Percentiles rank a stretch among this genome's conserved stretches.
phyloP scores from a whole-genome alignment of 2,113 vertebrate genomes.

The Clinocottus analis region DNA sequence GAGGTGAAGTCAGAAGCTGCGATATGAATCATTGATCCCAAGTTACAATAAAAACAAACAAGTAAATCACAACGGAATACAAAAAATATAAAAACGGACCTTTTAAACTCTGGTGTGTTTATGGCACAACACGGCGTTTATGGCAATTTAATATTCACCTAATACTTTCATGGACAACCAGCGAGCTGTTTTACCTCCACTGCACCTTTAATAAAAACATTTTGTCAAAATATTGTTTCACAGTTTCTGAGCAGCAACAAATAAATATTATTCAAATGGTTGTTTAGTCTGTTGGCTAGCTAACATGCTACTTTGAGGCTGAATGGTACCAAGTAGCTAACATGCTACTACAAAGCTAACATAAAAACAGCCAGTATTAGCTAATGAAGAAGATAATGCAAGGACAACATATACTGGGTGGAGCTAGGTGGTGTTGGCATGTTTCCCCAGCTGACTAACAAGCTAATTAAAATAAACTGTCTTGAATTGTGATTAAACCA shows the following conservation, averaged over 20 bases:
- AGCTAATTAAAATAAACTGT: not conserved
- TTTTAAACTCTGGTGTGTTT: constrained; percentile 40
- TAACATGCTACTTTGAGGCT: not conserved
- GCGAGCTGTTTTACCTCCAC: not conserved
- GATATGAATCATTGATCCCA: constrained; percentile 32
- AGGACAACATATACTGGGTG: not conserved
- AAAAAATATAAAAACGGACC: constrained; percentile 45
- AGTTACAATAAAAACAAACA: constrained; percentile 31
- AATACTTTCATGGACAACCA: constrained; percentile 27
- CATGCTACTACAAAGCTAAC: not conserved
- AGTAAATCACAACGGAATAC: constrained; percentile 26
- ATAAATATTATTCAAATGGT: not conserved
- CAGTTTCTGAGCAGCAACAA: not conserved
- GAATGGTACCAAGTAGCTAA: not conserved
- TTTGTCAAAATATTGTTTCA: not conserved
- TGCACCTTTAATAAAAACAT: not conserved
- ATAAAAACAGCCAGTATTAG: not conserved
- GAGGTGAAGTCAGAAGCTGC: constrained; percentile 9
- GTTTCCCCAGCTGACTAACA: not conserved
- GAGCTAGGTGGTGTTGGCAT: not conserved
- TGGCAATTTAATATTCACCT: constrained; percentile 9
- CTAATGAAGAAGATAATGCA: not conserved
- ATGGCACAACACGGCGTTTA: constrained; percentile 63
- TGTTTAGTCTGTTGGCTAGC: not conserved
- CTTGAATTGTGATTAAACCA: not conserved